Conservation (phyloP, 92 coral and sea anemone genomes). For the Phenganax marumi region DNA sequence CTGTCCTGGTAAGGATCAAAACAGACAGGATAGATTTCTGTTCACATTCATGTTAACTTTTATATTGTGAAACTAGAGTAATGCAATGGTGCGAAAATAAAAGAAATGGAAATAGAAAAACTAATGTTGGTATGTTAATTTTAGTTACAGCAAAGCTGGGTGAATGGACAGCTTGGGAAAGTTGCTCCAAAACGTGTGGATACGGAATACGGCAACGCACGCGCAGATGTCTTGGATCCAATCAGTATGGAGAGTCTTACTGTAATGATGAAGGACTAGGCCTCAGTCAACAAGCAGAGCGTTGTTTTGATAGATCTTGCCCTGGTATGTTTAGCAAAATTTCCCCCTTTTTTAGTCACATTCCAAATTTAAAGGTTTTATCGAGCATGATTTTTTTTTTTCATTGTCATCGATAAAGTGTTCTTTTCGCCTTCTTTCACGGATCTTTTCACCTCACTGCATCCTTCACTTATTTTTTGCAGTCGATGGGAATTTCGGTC, state of each 20-base stretch:
- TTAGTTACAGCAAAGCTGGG: slow-evolving; percentile 79
- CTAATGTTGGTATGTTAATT: neutral
- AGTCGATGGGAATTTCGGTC: slow-evolving; percentile 88
- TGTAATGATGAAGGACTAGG: slow-evolving; percentile 81
- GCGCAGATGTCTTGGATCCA: slow-evolving; percentile 72
- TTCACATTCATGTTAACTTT: neutral
- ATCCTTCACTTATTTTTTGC: slow-evolving; percentile 26
- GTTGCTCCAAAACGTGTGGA: slow-evolving; percentile 92
- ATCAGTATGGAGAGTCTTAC: slow-evolving; percentile 86
- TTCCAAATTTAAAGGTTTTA: too few species aligned
- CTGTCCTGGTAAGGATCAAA: slow-evolving; percentile 71
- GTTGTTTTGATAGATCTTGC: slow-evolving; percentile 95
- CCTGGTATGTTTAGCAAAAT: slow-evolving; percentile 67
- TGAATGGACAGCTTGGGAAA: slow-evolving; percentile 86
- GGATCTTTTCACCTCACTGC: neutral
- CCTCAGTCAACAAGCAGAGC: slow-evolving; percentile 66
- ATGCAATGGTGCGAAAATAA: too few species aligned
- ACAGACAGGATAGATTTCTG: neutral
- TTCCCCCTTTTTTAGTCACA: neutral
- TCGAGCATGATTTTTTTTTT: too few species aligned
- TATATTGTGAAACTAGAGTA: neutral
- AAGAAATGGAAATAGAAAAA: neutral
- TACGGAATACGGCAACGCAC: slow-evolving; percentile 76
- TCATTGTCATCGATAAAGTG: too few species aligned
- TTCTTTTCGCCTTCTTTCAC: neutral